phyloP scores from a whole-genome alignment of 2,888 invertebrate genomes.

The Drosophila demipolita region DNA sequence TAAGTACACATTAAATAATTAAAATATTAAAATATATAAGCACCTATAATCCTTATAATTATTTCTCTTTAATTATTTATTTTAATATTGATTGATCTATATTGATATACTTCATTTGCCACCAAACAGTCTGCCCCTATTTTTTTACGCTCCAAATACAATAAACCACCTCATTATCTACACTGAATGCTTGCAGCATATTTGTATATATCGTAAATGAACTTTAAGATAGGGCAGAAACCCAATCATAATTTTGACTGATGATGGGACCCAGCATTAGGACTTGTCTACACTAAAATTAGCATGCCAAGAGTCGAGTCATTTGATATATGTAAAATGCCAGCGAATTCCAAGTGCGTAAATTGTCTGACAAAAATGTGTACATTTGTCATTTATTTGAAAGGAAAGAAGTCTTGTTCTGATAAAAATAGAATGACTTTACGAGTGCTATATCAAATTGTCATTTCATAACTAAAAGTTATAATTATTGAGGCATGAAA shows the following conservation, averaged over 20 bases:
- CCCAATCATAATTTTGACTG: conserved; percentile 34
- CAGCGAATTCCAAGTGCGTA: conserved; percentile 14
- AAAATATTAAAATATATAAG: neutral
- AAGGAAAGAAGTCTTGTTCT: neutral
- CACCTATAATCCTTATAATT: neutral
- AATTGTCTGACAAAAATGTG: conserved; percentile 59
- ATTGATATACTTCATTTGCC: too few species aligned
- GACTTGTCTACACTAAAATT: conserved; percentile 45
- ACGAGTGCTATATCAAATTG: conserved; percentile 35
- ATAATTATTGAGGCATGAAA: conserved; percentile 13
- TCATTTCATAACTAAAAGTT: conserved; percentile 28
- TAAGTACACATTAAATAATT: neutral
- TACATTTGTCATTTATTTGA: conserved; percentile 41
- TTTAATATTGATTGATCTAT: neutral
- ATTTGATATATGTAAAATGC: conserved; percentile 24
- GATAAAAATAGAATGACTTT: neutral
- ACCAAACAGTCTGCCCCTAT: too few species aligned
- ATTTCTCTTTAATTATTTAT: too few species aligned
- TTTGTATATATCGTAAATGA: conserved; percentile 7
- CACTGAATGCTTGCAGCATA: neutral
- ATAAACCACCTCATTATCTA: too few species aligned
- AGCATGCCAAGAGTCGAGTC: conserved; percentile 38
- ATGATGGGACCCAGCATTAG: conserved; percentile 31
- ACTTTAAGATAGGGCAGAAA: conserved; percentile 15
- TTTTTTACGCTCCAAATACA: too few species aligned